These are phyloP conservation scores for Leptodactylus fallax DNA, from an alignment of 2,797 vertebrate genomes.

Conservation along the genomic window DNA sequence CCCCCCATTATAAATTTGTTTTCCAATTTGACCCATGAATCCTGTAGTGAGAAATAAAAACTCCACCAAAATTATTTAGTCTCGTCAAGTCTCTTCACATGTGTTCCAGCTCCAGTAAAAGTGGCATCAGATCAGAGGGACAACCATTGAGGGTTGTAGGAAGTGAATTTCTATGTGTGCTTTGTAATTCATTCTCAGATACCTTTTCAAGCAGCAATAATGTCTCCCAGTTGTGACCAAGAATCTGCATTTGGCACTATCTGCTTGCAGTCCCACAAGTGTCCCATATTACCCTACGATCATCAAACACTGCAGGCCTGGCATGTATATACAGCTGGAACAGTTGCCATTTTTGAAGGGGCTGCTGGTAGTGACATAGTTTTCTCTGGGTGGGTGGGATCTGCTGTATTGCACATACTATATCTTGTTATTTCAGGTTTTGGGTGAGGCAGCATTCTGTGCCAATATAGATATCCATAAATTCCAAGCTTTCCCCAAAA, in stretches of 20 bases:
- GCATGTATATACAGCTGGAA: conserved; percentile 47
- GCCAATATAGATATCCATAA: conserved; percentile 24
- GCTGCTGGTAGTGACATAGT: conserved; percentile 16
- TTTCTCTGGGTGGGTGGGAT: conserved; percentile 22
- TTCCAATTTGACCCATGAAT: too few relatives aligned
- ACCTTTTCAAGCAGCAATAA: conserved; percentile 7
- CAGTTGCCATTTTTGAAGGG: conserved; percentile 53
- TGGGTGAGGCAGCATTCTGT: conserved; percentile 47
- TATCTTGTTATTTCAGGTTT: conserved; percentile 35
- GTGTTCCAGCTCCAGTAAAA: not conserved
- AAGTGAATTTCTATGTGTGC: conserved; percentile 25
- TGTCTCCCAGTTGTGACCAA: conserved; percentile 35
- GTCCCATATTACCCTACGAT: not conserved
- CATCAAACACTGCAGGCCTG: conserved; percentile 28
- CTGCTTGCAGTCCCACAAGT: conserved; percentile 38
- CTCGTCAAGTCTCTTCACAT: too few relatives aligned
- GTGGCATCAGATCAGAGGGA: conserved; percentile 30
- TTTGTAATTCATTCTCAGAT: conserved; percentile 32
- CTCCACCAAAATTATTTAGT: too few relatives aligned
- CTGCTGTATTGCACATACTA: conserved; percentile 22
- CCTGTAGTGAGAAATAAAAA: too few relatives aligned
- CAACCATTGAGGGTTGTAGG: not conserved
- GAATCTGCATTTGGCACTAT: conserved; percentile 53
- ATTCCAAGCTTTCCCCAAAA: conserved; percentile 8
- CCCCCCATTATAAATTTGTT: too few relatives aligned